These are phyloP conservation scores for Homalodisca vitripennis DNA, from an alignment of 1,140 invertebrate genomes.

Conservation along the genomic window DNA sequence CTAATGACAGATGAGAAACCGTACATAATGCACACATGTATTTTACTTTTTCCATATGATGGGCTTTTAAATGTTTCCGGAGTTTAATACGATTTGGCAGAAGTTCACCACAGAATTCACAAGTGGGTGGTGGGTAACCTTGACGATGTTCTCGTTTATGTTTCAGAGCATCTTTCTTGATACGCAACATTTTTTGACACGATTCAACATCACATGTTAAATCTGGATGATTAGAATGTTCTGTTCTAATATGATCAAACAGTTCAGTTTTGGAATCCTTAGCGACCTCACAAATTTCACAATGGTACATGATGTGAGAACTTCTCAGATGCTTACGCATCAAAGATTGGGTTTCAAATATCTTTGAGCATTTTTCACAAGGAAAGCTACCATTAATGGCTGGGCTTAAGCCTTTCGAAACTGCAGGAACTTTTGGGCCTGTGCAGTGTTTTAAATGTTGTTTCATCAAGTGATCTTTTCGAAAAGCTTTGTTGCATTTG, in stretches of 20 bases:
- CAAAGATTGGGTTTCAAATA: slow-evolving; percentile 38
- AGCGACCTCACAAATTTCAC: slow-evolving; percentile 53
- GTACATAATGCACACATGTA: slow-evolving; percentile 60
- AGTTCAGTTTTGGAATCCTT: slow-evolving; percentile 56
- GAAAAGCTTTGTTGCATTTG: slow-evolving; percentile 43
- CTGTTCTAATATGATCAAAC: slow-evolving; percentile 58
- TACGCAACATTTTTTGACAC: slow-evolving; percentile 57
- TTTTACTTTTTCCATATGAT: slow-evolving; percentile 46
- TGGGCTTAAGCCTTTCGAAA: slow-evolving; percentile 14
- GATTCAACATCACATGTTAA: slow-evolving; percentile 50
- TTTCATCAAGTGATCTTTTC: slow-evolving; percentile 40
- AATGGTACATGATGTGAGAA: slow-evolving; percentile 40
- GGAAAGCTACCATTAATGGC: slow-evolving; percentile 37
- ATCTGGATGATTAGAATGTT: slow-evolving; percentile 57
- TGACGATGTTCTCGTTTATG: slow-evolving; percentile 57
- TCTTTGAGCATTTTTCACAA: slow-evolving; percentile 42
- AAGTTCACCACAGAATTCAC: slow-evolving; percentile 60
- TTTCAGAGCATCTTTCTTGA: slow-evolving; percentile 54
- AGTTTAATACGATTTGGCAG: slow-evolving; percentile 58
- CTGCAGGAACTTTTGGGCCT: slow-evolving; percentile 35
- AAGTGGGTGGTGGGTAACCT: slow-evolving; percentile 49
- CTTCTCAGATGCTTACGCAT: slow-evolving; percentile 42
- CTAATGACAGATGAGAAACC: slow-evolving; percentile 55
- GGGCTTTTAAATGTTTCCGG: slow-evolving; percentile 58
- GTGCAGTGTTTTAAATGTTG: slow-evolving; percentile 44